Base-by-base conservation (phyloP, 2,797 vertebrate species). In the Melanogrammus aeglefinus region DNA sequence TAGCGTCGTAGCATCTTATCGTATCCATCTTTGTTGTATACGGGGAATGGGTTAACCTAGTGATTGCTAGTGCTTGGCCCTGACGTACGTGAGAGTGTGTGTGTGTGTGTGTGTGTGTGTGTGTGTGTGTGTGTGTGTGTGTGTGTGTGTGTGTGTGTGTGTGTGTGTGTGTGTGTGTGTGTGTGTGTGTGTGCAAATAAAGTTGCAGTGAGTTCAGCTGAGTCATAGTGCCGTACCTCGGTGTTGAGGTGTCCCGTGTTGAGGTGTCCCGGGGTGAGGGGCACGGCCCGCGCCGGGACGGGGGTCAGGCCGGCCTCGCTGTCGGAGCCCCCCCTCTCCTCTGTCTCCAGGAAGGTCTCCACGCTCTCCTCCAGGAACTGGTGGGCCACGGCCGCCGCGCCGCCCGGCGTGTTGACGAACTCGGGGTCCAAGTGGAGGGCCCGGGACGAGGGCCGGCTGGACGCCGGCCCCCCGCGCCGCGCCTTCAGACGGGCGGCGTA, bases 341-440 rank as follows among this genome's bases (percentile, higher is more conserved):
- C 87, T 13, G 84, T 92, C 72, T 95, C 93, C 84, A 92, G 92
- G 79, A 93, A 93, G 79, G 74, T 89, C 87, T 94, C 90, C 78
- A 85, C 0, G 75, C 89, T 94, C 81, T 92, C 93, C 81, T 93
- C 91, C 27, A 91, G 82, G 1, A 83, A 57, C 79, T 91, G 83
- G 47, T 36, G 77, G 77, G 82, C 79, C 0, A 2, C 76, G 3
- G 21, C 21, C 13, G 73, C 66, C 14, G 78, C 78, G 0, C 79
- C 80, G 1, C 91, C 91, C 0, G 92, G 92, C 73, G 89, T 92
- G 85, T 84, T 91, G 63, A 92, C 82, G 4, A 91, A 93, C 91
- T 96, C 89, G 0, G 92, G 91, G 82, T 93, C 93, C 0, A 85
- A 84, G 85, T 95, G 92, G 63, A 95, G 93, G 38, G 92, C 93